Evolutionary conservation across 2,113 vertebrate genomes (phyloP).

Genomic region (Sardina pilchardus): DNA sequence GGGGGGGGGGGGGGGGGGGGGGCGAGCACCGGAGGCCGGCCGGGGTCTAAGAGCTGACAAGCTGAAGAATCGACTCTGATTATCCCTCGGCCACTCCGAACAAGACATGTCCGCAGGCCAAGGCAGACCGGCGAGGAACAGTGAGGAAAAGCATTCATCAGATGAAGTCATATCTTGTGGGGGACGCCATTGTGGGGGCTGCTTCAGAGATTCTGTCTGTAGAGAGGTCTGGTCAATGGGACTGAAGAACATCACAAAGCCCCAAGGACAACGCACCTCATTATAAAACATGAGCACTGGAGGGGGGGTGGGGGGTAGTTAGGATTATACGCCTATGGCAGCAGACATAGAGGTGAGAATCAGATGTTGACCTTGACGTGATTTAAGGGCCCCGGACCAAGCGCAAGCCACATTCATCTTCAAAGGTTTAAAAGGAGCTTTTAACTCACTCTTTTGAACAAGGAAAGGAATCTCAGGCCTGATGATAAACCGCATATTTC

Average conservation of each 20-base stretch:
- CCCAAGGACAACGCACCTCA: not conserved
- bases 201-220: not conserved
- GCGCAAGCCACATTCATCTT: not conserved
- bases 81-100: not conserved
- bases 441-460: constrained; percentile 12
- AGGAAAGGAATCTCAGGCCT: not conserved
- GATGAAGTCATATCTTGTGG: constrained; percentile 1
- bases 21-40: not conserved
- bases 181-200: not conserved
- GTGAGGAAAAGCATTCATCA: not conserved
- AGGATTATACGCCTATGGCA: not conserved
- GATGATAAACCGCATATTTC: not conserved
- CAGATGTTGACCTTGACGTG: constrained; percentile 18
- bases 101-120: not conserved
- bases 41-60: not conserved
- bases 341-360: not conserved
- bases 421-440: constrained; percentile 1
- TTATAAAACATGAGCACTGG: constrained; percentile 9
- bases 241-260: not conserved
- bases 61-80: not conserved
- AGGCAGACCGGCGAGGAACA: not conserved
- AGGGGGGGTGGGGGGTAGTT: not conserved
- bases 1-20: not conserved
- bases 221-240: not conserved
- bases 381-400: not conserved